A percentile compares a stretch with the other conserved stretches of the same genome.
Conservation (phyloP, 2,797 vertebrate genomes). For the Otolemur crassicaudatus region DNA sequence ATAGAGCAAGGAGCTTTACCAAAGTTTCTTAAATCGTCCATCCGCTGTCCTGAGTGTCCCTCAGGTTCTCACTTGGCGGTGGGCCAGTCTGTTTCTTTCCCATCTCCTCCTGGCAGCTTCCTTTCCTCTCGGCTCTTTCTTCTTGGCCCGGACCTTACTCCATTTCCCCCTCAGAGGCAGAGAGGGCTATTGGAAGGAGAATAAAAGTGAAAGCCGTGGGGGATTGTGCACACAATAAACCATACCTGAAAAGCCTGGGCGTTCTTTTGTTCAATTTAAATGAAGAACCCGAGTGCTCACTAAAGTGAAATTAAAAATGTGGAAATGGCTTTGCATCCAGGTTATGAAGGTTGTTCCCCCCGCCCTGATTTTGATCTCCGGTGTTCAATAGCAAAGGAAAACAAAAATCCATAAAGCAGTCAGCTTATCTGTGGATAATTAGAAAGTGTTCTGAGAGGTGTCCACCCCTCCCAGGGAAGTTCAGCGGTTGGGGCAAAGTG, state of each 20-base stretch:
- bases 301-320: conserved; percentile 12
- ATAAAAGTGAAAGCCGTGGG: neutral
- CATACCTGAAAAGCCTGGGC: neutral
- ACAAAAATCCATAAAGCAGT: neutral
- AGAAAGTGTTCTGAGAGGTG: neutral
- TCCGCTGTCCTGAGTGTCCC: neutral
- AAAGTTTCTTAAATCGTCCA: neutral
- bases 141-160: neutral
- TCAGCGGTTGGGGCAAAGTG: neutral
- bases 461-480: neutral
- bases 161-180: neutral
- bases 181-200: neutral
- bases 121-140: neutral
- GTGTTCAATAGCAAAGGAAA: neutral
- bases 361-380: neutral
- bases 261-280: conserved; percentile 21
- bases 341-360: neutral
- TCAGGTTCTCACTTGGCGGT: rapidly evolving
- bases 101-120: rapidly evolving
- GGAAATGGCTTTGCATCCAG: conserved; percentile 39
- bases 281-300: neutral
- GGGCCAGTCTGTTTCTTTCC: neutral
- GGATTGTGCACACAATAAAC: neutral
- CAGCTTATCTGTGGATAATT: conserved; percentile 16
- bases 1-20: neutral